Conservation (phyloP, 2,797 vertebrate species). For the Cuculus canorus region DNA sequence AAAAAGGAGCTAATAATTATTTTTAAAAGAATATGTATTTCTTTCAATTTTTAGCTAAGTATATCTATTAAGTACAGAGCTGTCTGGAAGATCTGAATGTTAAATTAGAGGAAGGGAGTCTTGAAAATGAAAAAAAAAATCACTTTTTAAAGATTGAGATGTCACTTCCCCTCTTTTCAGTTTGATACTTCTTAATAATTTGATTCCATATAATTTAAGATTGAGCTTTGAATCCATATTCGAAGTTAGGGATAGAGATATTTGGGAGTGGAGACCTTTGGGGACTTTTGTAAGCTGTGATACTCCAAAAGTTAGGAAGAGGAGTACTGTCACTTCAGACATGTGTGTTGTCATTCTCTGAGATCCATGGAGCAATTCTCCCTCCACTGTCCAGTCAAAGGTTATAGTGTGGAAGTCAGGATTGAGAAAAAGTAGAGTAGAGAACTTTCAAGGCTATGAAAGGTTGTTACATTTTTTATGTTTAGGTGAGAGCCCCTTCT, state of each 20-base stretch:
- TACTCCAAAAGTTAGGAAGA: neutral
- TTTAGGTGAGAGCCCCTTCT: neutral
- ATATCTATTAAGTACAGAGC: neutral
- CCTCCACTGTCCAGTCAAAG: neutral
- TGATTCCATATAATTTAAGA: neutral
- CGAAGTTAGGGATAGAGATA: neutral
- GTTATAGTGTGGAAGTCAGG: neutral
- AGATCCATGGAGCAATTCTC: fast-evolving
- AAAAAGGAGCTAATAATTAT: neutral
- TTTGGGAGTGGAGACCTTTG: neutral
- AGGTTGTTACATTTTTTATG: no score
- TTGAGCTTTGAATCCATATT: neutral
- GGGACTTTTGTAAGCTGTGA: neutral
- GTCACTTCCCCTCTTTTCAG: neutral
- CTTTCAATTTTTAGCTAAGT: neutral
- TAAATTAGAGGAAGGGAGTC: neutral
- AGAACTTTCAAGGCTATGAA: neutral
- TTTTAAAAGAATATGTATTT: neutral
- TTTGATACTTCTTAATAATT: neutral
- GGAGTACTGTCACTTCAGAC: neutral
- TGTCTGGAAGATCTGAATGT: neutral
- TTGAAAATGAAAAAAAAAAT: neutral
- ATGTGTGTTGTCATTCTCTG: neutral
- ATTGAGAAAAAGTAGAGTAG: neutral
- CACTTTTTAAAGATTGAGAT: neutral